Conservation (phyloP, 2,797 vertebrate genomes). For the Linurgus olivaceus region DNA sequence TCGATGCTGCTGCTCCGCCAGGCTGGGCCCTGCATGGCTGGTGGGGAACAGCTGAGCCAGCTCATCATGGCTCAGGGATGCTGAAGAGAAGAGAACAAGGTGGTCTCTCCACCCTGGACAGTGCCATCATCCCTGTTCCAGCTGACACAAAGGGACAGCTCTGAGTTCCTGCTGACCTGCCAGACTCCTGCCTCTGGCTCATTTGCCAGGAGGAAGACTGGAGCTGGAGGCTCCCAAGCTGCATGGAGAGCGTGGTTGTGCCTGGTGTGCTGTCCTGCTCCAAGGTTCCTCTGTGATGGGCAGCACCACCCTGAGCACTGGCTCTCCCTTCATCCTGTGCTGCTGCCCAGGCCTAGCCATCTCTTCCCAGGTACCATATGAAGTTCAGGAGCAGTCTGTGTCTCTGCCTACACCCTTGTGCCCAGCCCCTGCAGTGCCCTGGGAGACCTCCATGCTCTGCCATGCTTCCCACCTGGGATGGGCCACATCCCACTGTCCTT, state of each 20-base stretch:
- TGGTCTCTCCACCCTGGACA: not conserved
- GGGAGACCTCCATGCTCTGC: not conserved
- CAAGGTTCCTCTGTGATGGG: not conserved
- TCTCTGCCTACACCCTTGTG: not conserved
- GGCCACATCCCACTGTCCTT: not conserved
- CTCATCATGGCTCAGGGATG: accelerated
- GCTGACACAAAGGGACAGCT: not conserved
- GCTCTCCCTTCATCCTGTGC: not conserved
- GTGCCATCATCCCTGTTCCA: not conserved
- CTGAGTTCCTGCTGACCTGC: not conserved
- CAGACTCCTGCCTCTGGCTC: not conserved
- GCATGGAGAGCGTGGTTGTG: not conserved
- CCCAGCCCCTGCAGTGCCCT: not conserved
- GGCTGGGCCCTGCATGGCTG: accelerated
- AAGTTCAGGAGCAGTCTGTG: not conserved
- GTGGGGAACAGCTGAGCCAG: not conserved
- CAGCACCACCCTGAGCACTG: not conserved
- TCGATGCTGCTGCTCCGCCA: not conserved
- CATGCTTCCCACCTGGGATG: accelerated
- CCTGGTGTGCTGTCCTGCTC: not conserved
- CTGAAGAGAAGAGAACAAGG: not conserved
- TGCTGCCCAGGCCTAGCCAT: not conserved
- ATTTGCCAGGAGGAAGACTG: not conserved
- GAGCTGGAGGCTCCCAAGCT: not conserved
- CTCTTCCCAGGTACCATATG: not conserved